These are phyloP conservation scores for Molossus molossus DNA, from an alignment of 2,797 vertebrate genomes.

Conservation along the genomic window DNA sequence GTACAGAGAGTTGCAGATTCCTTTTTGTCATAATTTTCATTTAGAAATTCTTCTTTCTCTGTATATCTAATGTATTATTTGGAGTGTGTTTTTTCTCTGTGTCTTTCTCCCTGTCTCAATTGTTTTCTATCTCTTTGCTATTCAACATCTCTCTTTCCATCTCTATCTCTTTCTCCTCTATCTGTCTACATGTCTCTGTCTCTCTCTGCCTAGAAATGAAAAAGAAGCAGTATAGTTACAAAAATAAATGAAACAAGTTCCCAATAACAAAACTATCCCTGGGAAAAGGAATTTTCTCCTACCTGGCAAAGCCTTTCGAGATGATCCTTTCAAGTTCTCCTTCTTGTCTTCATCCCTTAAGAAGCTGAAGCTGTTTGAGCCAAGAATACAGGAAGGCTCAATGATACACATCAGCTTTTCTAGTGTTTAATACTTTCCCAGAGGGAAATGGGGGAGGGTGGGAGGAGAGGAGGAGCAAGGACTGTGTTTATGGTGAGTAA, in stretches of 20 bases:
- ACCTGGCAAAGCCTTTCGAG: constrained; percentile 50
- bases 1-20: background rate
- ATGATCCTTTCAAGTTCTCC: constrained; percentile 11
- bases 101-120: background rate
- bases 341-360: constrained; percentile 53
- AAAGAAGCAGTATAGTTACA: background rate
- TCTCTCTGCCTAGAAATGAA: constrained; percentile 21
- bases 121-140: background rate
- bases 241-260: constrained; percentile 12
- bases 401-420: background rate
- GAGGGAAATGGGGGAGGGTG: background rate
- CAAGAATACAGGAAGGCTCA: background rate
- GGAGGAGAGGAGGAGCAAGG: background rate
- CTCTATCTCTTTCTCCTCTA: background rate
- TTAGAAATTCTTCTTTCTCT: background rate
- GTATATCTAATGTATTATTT: background rate
- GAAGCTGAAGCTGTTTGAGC: constrained; percentile 3
- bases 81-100: background rate
- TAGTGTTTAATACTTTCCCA: constrained; percentile 31
- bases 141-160: background rate
- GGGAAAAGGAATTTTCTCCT: constrained; percentile 3
- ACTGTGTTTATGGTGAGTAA: constrained; percentile 30
- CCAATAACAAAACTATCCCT: background rate
- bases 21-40: background rate
- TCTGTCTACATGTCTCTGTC: background rate